These are phyloP conservation scores for Heliocidaris tuberculata DNA, from an alignment of 35 echinoderm and acorn worm genomes.

Conservation along the genomic window DNA sequence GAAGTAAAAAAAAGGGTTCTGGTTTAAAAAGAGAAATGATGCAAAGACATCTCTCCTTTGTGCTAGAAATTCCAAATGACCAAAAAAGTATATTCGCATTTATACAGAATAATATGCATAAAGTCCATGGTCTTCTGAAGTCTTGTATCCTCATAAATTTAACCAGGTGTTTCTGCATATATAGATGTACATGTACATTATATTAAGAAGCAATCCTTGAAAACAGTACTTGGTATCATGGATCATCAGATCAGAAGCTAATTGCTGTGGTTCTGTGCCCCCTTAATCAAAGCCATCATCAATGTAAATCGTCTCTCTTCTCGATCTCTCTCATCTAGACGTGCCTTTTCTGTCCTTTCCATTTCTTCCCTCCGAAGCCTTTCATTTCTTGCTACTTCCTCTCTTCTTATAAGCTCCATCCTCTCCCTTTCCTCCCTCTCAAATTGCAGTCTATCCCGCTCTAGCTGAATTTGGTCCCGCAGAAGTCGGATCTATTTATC, in stretches of 20 bases:
- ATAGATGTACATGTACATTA: not conserved
- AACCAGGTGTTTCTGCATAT: not conserved
- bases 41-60: not conserved
- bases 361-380: not conserved
- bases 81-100: too few relatives aligned
- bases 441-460: not conserved
- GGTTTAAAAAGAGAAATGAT: not conserved
- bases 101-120: not conserved
- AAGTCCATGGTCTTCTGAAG: not conserved
- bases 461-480: not conserved
- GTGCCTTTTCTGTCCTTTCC: not conserved
- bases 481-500: not conserved
- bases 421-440: not conserved
- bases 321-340: slow-evolving; percentile 9
- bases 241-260: not conserved
- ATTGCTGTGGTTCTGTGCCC: not conserved
- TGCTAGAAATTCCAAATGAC: too few relatives aligned
- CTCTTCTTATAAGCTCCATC: not conserved
- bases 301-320: not conserved
- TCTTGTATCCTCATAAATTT: not conserved
- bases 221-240: not conserved
- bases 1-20: not conserved
- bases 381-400: not conserved
- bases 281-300: not conserved
- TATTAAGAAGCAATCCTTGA: not conserved